Percentiles rank a stretch among this genome's conserved stretches.
phyloP scores from a whole-genome alignment of 1,140 invertebrate species.

The Drosophila orosa region DNA sequence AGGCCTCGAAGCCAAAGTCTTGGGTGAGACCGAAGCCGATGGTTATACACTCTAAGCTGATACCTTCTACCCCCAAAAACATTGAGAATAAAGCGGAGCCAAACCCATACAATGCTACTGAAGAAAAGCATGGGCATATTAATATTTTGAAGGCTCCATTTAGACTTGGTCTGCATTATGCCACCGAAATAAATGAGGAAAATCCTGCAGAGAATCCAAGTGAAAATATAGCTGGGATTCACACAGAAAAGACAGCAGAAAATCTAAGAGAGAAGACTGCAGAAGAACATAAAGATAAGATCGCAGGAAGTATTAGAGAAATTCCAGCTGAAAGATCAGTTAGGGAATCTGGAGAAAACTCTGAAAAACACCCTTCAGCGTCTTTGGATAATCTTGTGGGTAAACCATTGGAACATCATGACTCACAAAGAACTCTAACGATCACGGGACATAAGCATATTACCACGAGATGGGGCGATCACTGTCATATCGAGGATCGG shows the following conservation, averaged over 20 bases:
- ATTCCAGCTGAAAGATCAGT: background rate
- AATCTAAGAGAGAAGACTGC: background rate
- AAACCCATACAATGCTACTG: background rate
- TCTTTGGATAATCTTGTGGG: background rate
- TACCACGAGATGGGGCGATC: constrained; percentile 84
- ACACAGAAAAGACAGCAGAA: background rate
- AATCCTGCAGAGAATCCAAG: background rate
- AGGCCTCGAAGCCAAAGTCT: constrained; percentile 53
- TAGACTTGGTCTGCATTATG: background rate
- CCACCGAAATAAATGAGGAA: background rate
- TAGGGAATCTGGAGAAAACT: background rate
- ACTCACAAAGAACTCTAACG: constrained; percentile 55
- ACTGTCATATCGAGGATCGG: constrained; percentile 89
- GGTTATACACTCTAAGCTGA: background rate
- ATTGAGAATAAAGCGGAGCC: no score
- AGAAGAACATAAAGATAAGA: background rate
- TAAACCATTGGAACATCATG: background rate
- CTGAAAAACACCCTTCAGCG: background rate
- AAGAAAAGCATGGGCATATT: constrained; percentile 10
- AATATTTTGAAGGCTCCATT: constrained; percentile 50
- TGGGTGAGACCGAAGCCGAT: background rate
- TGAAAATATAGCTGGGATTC: no score
- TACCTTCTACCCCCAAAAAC: background rate
- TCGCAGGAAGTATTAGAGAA: background rate
- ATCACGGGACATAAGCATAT: constrained; percentile 54